Evolutionary conservation across 92 coral and sea anemone species (phyloP), one percentile per base, ranked within the genome.

Genomic region (Zoanthus sansibaricus): DNA sequence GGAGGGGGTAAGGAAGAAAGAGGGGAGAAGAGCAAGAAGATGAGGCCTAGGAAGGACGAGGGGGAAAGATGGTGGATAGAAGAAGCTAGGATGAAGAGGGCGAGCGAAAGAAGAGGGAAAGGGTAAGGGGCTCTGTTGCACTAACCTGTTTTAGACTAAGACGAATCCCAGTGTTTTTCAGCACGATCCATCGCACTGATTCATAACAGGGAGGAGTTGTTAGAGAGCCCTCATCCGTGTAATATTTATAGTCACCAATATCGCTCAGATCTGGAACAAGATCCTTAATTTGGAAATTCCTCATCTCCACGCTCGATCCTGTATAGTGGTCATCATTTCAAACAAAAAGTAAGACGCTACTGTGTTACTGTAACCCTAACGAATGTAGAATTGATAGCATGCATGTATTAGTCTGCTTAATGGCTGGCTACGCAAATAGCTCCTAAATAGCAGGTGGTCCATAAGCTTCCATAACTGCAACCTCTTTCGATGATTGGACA

Each of bases 101-200:
- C 12, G 55, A 49, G 55, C 55, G 1, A 9, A 11, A 49, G 9
- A 7, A 9, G 55, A 11, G 55, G 1, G 12, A 49, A 1, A 49
- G 55, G 7, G 55, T 11, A 48, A 1, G 55, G 55, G 9, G 9
- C 10, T 49, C 55, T 11, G 55, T 49, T 67, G 20, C 9, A 69
- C 83, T 59, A 4, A 84, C 88, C 92, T 89, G 92, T 68, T 71
- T 87, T 15, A 44, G 46, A 10, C 45, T 84, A 74, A 84, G 51
- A 59, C 21, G 20, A 56, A 89, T 89, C 9, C 78, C 74, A 69
- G 5, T 3, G 17, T 71, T 85, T 48, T 72, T 84, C 82, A 89
- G 46, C n/a, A 89, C 92, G 78, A 89, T 77, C 92, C 92, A 89
- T 42, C 83, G 84, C 46, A 89, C 92, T 30, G 88, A 84, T 61